Conservation (phyloP, 2,113 vertebrate species). For the Dipodomys merriami region DNA sequence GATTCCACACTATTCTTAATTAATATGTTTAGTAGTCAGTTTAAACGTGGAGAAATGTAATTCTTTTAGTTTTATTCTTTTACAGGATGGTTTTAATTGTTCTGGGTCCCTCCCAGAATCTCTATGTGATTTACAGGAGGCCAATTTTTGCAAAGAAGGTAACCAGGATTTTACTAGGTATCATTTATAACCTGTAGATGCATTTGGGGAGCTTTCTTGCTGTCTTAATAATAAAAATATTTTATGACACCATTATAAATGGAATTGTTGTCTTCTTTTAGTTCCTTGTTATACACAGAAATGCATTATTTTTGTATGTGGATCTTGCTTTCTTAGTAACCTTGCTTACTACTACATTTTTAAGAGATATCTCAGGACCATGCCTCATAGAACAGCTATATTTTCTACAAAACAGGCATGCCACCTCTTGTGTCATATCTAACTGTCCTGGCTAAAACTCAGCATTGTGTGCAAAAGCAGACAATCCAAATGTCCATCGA, state of each 20-base stretch:
- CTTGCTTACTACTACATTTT: background rate
- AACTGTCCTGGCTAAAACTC: background rate
- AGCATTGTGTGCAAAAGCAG: background rate
- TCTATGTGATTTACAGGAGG: background rate
- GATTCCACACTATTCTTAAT: background rate
- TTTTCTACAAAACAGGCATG: background rate
- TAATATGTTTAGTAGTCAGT: background rate
- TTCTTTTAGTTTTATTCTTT: background rate
- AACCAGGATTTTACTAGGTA: background rate
- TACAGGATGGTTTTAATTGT: background rate
- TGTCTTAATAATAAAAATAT: background rate
- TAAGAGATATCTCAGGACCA: background rate
- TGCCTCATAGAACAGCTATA: too few relatives aligned
- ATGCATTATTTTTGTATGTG: background rate
- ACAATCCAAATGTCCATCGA: background rate
- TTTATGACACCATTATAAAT: slow-evolving; percentile 6
- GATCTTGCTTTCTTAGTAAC: background rate
- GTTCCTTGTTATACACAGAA: background rate
- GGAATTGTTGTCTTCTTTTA: background rate
- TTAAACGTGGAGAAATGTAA: background rate
- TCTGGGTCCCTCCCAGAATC: background rate
- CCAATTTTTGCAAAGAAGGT: background rate
- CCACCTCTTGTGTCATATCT: too few relatives aligned
- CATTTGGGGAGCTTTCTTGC: background rate
- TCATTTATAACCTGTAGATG: background rate